phyloP scores from a whole-genome alignment of 2,797 vertebrate genomes.

The Bovichtus variegatus region DNA sequence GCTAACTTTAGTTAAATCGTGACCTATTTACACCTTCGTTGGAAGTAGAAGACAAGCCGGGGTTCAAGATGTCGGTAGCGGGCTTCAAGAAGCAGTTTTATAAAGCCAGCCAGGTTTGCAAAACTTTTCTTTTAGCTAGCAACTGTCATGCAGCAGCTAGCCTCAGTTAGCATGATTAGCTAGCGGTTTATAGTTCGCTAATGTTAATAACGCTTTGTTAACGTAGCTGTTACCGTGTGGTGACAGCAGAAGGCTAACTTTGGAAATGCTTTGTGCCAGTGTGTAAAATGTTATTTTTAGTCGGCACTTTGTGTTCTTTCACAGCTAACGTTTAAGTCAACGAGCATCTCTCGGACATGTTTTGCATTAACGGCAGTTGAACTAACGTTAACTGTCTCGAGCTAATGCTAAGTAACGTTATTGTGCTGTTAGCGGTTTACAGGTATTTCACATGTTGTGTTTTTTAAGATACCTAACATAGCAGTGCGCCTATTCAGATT shows the following conservation, averaged over 20 bases:
- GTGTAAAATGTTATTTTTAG: not conserved
- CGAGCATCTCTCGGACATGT: not conserved
- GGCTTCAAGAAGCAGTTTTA: conserved; percentile 99
- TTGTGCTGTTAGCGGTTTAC: not conserved
- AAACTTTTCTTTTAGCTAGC: conserved; percentile 69
- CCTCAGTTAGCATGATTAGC: conserved; percentile 64
- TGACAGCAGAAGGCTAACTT: not conserved
- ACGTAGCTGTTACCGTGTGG: conserved; percentile 2
- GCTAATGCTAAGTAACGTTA: not conserved
- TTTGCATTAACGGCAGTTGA: conserved; percentile 5
- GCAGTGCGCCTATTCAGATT: not conserved
- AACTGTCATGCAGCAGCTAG: conserved; percentile 71
- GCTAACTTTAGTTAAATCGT: conserved; percentile 42
- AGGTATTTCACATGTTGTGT: not conserved
- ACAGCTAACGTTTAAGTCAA: conserved; percentile 5
- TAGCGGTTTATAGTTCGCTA: conserved; percentile 40
- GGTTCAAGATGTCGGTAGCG: conserved; percentile 93
- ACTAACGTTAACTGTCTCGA: conserved; percentile 1
- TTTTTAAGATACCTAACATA: not conserved
- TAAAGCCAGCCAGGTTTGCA: conserved; percentile 96
- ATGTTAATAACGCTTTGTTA: conserved; percentile 21
- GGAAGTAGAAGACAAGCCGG: conserved; percentile 58
- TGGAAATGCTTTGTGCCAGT: not conserved
- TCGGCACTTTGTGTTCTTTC: not conserved
- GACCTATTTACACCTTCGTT: conserved; percentile 39